phyloP scores from a whole-genome alignment of 2,113 vertebrate genomes.

The Anhinga anhinga region DNA sequence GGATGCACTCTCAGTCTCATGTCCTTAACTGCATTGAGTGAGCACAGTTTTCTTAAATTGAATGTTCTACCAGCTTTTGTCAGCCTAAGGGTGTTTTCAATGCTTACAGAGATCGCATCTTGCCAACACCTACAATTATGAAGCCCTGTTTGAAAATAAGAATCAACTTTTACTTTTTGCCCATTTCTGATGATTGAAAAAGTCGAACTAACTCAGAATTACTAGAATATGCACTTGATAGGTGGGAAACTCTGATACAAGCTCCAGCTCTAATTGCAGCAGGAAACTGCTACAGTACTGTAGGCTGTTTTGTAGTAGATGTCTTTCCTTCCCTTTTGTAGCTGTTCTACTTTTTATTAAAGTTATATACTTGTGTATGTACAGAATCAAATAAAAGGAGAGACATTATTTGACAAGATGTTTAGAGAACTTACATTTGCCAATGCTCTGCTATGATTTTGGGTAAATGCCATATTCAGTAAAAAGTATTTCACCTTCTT shows the following conservation, averaged over 20 bases:
- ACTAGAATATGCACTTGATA: neutral
- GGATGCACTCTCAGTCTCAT: neutral
- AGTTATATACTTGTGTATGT: neutral
- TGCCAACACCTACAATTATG: neutral
- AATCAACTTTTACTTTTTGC: neutral
- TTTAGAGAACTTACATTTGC: neutral
- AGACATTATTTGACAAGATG: neutral
- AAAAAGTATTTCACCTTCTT: neutral
- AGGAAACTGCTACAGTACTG: neutral
- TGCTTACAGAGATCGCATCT: neutral
- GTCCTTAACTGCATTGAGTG: neutral
- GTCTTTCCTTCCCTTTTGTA: neutral
- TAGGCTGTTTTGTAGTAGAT: neutral
- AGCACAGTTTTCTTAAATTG: neutral
- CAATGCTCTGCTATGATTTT: neutral
- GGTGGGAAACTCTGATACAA: neutral
- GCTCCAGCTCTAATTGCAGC: neutral
- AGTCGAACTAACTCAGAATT: neutral
- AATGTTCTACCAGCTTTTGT: neutral
- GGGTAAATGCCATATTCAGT: neutral
- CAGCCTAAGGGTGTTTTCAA: neutral
- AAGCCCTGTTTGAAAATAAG: neutral
- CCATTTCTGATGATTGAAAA: neutral
- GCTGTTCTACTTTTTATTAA: neutral
- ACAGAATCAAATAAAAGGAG: neutral